These are phyloP conservation scores for Pediacus dermestoides DNA, from an alignment of 2,888 invertebrate species.

Conservation along the genomic window DNA sequence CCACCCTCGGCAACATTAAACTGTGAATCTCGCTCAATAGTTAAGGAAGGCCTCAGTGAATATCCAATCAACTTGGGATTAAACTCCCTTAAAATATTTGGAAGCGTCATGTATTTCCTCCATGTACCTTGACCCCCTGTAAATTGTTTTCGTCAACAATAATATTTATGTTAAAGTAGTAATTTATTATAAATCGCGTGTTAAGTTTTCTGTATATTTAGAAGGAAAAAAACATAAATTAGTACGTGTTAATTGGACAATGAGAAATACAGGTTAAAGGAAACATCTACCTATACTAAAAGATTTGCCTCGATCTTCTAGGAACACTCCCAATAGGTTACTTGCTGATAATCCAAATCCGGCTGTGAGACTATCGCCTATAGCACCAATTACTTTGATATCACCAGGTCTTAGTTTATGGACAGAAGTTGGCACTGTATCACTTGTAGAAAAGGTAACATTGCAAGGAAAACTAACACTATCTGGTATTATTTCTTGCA, in stretches of 20 bases:
- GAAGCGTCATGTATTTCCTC: slow-evolving; percentile 55
- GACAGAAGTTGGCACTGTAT: slow-evolving; percentile 56
- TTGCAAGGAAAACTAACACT: slow-evolving; percentile 57
- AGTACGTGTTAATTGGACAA: neutral
- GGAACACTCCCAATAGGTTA: slow-evolving; percentile 15
- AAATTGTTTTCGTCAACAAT: slow-evolving; percentile 14
- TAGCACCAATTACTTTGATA: slow-evolving; percentile 66
- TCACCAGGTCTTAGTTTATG: slow-evolving; percentile 64
- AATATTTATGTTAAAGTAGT: neutral
- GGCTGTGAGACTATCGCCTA: slow-evolving; percentile 68
- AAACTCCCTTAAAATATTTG: slow-evolving; percentile 61
- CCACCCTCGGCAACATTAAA: slow-evolving; percentile 61
- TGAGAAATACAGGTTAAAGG: neutral
- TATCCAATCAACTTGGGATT: slow-evolving; percentile 64
- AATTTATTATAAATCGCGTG: too few relatives aligned
- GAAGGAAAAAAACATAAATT: too few relatives aligned
- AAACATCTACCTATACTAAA: slow-evolving; percentile 28
- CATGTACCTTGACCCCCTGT: slow-evolving; percentile 55
- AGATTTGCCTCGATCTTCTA: slow-evolving; percentile 34
- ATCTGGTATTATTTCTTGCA: slow-evolving; percentile 50
- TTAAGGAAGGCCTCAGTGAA: slow-evolving; percentile 52
- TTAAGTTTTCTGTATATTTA: too few relatives aligned
- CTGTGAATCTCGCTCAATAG: slow-evolving; percentile 48
- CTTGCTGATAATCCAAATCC: slow-evolving; percentile 62
- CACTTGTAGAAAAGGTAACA: slow-evolving; percentile 32